These are phyloP conservation scores for Pocillopora meandrina DNA, from an alignment of 92 coral and sea anemone species.

Conservation along the genomic window DNA sequence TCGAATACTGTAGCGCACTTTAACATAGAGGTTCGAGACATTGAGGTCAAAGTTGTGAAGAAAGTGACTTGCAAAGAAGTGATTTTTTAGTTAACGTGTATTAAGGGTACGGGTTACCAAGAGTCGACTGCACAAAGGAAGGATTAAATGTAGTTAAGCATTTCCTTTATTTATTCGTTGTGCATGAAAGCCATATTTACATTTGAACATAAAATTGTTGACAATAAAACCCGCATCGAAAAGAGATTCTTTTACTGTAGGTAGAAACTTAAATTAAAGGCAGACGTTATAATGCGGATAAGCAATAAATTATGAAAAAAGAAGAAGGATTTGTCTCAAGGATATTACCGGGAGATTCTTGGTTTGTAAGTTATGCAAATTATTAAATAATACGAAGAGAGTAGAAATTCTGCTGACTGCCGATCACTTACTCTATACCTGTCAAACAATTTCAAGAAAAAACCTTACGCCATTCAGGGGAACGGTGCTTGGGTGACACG, in stretches of 20 bases:
- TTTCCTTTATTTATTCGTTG: slow-evolving; percentile 33
- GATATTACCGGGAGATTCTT: neutral
- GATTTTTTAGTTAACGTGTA: too few relatives aligned
- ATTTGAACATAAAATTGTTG: slow-evolving; percentile 5
- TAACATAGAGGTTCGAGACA: too few relatives aligned
- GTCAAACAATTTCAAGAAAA: too few relatives aligned
- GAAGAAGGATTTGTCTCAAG: neutral
- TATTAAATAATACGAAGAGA: slow-evolving; percentile 7
- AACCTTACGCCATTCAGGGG: too few relatives aligned
- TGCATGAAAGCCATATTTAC: slow-evolving; percentile 30
- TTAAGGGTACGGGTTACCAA: too few relatives aligned
- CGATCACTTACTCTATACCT: too few relatives aligned
- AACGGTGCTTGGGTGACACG: too few relatives aligned
- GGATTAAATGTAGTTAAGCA: neutral
- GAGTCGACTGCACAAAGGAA: neutral
- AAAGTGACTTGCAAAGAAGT: too few relatives aligned
- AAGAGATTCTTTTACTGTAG: neutral
- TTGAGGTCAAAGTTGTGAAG: too few relatives aligned
- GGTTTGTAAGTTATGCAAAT: slow-evolving; percentile 9
- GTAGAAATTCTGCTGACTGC: neutral
- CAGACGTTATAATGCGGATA: too few relatives aligned
- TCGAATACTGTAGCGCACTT: too few relatives aligned
- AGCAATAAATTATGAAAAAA: neutral
- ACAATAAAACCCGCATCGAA: neutral
- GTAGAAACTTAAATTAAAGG: neutral